Conservation (phyloP, 2,113 vertebrate genomes). For the Rousettus leschenaultii region DNA sequence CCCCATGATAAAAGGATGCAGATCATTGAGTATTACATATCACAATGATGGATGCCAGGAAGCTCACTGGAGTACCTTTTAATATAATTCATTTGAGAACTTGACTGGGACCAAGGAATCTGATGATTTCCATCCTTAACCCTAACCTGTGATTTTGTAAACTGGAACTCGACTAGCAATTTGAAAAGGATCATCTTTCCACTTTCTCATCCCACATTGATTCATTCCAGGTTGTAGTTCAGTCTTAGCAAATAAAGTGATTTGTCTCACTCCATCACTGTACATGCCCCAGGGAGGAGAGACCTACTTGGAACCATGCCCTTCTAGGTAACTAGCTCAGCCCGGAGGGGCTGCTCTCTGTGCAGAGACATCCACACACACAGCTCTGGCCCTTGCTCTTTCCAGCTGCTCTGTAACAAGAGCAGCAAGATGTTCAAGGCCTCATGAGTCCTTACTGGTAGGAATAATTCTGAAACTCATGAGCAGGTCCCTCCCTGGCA, state of each 20-base stretch:
- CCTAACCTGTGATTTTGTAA: neutral
- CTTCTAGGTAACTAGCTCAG: neutral
- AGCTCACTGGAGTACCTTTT: neutral
- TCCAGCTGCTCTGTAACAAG: too few relatives aligned
- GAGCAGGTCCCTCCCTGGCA: neutral
- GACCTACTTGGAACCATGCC: neutral
- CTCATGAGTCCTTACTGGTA: neutral
- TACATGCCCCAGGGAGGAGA: neutral
- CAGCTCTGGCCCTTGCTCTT: neutral
- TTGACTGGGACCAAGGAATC: neutral
- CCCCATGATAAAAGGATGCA: neutral
- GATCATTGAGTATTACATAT: neutral
- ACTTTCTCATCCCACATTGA: neutral
- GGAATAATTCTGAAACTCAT: neutral
- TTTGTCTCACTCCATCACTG: rapidly evolving
- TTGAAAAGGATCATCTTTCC: neutral
- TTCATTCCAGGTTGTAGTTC: slow-evolving; percentile 26
- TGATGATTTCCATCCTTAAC: neutral
- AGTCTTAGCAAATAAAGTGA: neutral
- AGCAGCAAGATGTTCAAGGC: neutral
- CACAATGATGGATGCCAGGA: neutral
- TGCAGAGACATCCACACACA: rapidly evolving
- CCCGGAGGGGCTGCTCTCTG: neutral
- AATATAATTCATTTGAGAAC: neutral
- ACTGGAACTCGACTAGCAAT: neutral